Evolutionary conservation across 1,140 invertebrate genomes (phyloP).

Genomic region (Cydia amplana): DNA sequence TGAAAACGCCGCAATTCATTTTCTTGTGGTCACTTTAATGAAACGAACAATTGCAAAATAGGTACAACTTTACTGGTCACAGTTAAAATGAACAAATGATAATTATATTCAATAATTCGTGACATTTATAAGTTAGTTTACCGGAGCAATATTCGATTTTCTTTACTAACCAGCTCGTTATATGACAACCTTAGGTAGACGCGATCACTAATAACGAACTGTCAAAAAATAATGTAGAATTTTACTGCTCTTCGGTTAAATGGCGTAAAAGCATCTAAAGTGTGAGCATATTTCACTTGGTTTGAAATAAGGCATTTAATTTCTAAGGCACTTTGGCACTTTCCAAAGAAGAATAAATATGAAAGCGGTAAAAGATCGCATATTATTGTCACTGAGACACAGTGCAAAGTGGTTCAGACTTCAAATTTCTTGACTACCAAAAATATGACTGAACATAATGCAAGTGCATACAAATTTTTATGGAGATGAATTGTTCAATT

Average conservation of each 20-base stretch:
- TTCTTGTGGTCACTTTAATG: constrained; percentile 15
- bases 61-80: not conserved
- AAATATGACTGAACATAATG: not conserved
- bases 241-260: no score
- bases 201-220: no score
- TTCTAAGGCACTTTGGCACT: not conserved
- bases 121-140: not conserved
- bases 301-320: not conserved
- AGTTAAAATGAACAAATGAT: not conserved
- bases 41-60: not conserved
- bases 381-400: not conserved
- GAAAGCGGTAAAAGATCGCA: not conserved
- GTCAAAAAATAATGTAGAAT: no score
- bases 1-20: constrained; percentile 9
- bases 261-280: no score
- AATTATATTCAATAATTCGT: not conserved
- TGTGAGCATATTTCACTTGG: no score
- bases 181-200: not conserved
- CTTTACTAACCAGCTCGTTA: not conserved
- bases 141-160: not conserved
- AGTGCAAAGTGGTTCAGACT: not conserved
- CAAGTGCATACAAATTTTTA: not conserved
- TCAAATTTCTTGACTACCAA: not conserved
- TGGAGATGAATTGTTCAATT: not conserved
- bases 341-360: not conserved